Evolutionary conservation across 2,888 invertebrate genomes (phyloP), one percentile per base, ranked within the genome.

Genomic region (Lacanobia oleracea): DNA sequence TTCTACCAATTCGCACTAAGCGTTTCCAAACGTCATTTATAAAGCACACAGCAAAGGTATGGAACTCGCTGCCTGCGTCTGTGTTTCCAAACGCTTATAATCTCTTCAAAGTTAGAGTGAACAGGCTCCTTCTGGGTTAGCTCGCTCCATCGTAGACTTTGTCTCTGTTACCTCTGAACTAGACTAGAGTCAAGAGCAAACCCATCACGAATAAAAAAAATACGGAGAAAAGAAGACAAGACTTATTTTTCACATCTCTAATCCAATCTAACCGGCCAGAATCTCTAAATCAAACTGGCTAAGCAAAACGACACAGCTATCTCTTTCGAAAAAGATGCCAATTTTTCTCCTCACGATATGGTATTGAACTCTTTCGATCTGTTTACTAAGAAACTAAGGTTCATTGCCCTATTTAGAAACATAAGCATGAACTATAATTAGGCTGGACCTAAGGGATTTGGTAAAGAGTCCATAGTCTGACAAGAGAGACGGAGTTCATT

Each of bases 361-460:
- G 18, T 18, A 59, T 45, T 21, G 43, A 59, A 51, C 23, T 57
- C n/a, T 59, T 4, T 9, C 18, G 45, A 77, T 59, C 14, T 80
- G 50, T 75, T 78, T 59, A 63, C 68, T 9, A 8, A 59, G 67
- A 50, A 33, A 21, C 48, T 27, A 1, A 53, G 53, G 76, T 57
- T 75, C 81, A 54, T 23, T 54, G 77, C 1, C 57, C 68, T 59
- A 33, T 56, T 43, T 37, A 33, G 50, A 12, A 45, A 51, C 21
- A 37, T 51, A 62, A 10, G 40, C 66, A 62, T 50, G 53, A 54
- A 61, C 48, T 54, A n/a, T 57, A 48, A 65, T 53, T n/a, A 75
- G 18, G 16, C 12, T 75, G 65, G 59, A 62, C 67, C 45, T 37
- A 40, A 40, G 76, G 64, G 67, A 59, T 65, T 62, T n/a, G 12